Evolutionary conservation across 2,888 invertebrate genomes (phyloP).

Genomic region (Drosophila picticornis): DNA sequence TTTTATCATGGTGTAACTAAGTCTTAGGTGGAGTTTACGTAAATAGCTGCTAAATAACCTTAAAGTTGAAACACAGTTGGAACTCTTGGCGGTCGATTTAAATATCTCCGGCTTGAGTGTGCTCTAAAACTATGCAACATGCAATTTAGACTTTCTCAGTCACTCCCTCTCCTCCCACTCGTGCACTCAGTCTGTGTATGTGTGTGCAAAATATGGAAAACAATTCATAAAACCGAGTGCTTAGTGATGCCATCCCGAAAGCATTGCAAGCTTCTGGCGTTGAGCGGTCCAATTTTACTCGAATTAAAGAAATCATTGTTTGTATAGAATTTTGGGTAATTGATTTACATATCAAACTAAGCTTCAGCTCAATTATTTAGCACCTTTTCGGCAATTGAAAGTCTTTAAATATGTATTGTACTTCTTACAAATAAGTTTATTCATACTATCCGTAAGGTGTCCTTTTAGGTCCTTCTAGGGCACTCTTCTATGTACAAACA

Average conservation of each 20-base stretch:
- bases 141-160: background rate
- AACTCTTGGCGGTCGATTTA: constrained; percentile 56
- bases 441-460: background rate
- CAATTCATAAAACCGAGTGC: constrained; percentile 12
- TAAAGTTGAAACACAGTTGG: constrained; percentile 47
- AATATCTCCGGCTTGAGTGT: constrained; percentile 42
- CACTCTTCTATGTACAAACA: background rate
- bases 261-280: constrained; percentile 15
- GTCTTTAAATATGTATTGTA: background rate
- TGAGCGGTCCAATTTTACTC: constrained; percentile 13
- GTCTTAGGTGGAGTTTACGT: constrained; percentile 23
- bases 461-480: no score
- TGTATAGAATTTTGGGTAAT: background rate
- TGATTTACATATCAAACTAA: constrained; percentile 27
- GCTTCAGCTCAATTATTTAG: constrained; percentile 20
- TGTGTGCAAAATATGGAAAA: constrained; percentile 8
- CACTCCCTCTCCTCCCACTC: background rate
- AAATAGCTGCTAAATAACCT: constrained; percentile 53
- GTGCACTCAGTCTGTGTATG: background rate
- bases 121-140: constrained; percentile 31
- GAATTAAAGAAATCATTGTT: constrained; percentile 12
- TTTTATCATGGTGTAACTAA: constrained; percentile 30
- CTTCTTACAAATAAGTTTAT: background rate
- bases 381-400: background rate
- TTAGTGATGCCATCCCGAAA: constrained; percentile 8